phyloP scores from a whole-genome alignment of 2,888 invertebrate species.

The Eupithecia subumbrata region DNA sequence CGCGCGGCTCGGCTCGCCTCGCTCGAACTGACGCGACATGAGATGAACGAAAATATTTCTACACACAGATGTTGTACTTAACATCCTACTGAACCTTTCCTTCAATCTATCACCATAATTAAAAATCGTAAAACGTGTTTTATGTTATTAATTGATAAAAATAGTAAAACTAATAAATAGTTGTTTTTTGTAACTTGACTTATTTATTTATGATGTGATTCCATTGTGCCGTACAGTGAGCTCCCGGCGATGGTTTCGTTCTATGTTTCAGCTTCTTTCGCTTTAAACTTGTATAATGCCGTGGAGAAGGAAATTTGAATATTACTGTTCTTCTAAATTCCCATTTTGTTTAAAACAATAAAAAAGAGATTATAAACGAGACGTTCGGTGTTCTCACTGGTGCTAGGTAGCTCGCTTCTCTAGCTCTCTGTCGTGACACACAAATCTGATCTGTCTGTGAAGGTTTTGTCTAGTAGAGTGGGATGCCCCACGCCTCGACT shows the following conservation, averaged over 20 bases:
- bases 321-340: neutral
- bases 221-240: neutral
- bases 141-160: conserved; percentile 65
- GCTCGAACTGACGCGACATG: conserved; percentile 9
- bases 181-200: conserved; percentile 67
- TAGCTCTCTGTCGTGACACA: conserved; percentile 26
- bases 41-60: conserved; percentile 67
- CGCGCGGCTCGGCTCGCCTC: conserved; percentile 24
- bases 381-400: conserved; percentile 29
- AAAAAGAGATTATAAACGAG: neutral
- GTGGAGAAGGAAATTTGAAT: neutral
- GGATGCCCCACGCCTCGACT: conserved; percentile 17
- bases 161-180: conserved; percentile 75
- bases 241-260: neutral
- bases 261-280: neutral
- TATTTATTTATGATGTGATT: conserved; percentile 69
- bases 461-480: conserved; percentile 29
- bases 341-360: neutral
- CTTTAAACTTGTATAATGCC: neutral
- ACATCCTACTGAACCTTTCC: conserved; percentile 44
- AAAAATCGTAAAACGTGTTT: conserved; percentile 72
- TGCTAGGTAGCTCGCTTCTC: conserved; percentile 36
- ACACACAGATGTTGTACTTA: conserved; percentile 56
- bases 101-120: conserved; percentile 51
- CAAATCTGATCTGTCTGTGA: conserved; percentile 21